Evolutionary conservation across 2,797 vertebrate species (phyloP).

Genomic region (Neopelma chrysocephalum): DNA sequence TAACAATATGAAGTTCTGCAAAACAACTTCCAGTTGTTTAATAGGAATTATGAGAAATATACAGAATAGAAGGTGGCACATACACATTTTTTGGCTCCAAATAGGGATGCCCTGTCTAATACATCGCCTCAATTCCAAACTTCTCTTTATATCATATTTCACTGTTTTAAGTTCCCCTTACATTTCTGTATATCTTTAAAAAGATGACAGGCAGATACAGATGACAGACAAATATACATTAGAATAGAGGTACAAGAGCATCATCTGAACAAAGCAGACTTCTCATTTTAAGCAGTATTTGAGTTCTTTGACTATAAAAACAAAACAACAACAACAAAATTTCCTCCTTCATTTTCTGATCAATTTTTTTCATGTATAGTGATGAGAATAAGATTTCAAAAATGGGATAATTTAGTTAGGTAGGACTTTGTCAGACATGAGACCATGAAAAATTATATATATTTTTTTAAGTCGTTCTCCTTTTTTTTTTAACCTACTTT

Average conservation of each 20-base stretch:
- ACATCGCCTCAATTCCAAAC: neutral
- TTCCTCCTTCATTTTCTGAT: neutral
- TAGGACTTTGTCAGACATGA: neutral
- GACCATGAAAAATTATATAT: neutral
- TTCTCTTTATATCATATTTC: neutral
- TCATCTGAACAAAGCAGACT: neutral
- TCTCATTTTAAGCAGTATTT: neutral
- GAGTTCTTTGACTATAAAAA: neutral
- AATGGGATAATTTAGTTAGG: neutral
- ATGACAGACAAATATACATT: neutral
- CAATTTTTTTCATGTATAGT: neutral
- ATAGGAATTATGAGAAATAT: neutral
- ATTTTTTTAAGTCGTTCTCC: neutral
- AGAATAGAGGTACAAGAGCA: neutral
- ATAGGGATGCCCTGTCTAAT: neutral
- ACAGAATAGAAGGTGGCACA: neutral
- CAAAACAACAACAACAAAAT: neutral
- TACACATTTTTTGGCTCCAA: neutral
- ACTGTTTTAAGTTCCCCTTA: neutral
- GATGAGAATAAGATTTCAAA: neutral
- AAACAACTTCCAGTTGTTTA: neutral
- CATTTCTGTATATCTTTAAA: neutral
- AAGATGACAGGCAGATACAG: conserved; percentile 20
- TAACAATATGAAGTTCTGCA: neutral
- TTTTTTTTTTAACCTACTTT: neutral